Conservation (phyloP, 2,888 invertebrate species). For the Phragmatobia fuliginosa region DNA sequence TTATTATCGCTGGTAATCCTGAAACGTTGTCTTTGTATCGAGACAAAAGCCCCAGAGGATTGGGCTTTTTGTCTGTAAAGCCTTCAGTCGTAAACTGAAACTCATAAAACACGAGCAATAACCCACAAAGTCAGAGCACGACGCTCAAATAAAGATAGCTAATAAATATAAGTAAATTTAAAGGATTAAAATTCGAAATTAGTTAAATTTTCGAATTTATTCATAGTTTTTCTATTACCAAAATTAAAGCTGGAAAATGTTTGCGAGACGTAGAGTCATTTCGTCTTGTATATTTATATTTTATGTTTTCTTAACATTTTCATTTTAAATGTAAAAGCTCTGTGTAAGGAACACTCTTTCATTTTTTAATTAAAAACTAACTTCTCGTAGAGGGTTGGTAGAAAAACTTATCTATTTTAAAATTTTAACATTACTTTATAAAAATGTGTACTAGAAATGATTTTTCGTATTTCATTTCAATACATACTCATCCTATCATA, state of each 20-base stretch:
- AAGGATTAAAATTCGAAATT: background rate
- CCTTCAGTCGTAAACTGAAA: slow-evolving; percentile 1
- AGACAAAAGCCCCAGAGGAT: background rate
- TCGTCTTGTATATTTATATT: background rate
- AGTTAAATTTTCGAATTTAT: background rate
- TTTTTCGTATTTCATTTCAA: background rate
- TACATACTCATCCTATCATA: too few species aligned
- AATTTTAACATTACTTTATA: background rate
- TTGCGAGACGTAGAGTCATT: background rate
- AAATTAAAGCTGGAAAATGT: background rate
- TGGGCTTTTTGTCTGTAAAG: background rate
- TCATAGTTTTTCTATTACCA: background rate
- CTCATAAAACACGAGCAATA: background rate
- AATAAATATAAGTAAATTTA: background rate
- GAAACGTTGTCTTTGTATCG: background rate
- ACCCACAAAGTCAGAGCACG: background rate
- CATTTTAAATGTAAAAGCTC: background rate
- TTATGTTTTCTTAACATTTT: background rate
- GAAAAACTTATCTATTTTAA: background rate
- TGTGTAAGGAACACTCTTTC: background rate
- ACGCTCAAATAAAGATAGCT: background rate
- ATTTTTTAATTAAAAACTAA: background rate
- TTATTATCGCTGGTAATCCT: background rate
- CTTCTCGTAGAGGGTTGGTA: background rate
- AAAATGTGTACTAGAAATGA: too few species aligned